Conservation (phyloP, 1,140 invertebrate species). For the Cecropterus lyciades region DNA sequence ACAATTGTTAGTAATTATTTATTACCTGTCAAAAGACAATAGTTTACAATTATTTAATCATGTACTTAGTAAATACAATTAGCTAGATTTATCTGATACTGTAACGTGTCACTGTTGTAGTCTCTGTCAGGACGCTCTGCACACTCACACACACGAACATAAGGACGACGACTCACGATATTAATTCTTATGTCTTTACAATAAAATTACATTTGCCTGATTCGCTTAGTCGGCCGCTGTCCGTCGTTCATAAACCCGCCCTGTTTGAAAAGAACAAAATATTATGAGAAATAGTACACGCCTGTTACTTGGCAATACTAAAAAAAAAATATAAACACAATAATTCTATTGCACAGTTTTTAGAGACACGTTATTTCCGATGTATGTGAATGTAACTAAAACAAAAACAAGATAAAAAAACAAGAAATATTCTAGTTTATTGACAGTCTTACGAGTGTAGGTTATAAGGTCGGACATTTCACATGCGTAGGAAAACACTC, state of each 20-base stretch:
- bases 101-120: slow-evolving; percentile 65
- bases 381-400: background rate
- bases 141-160: slow-evolving; percentile 65
- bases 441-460: too few species aligned
- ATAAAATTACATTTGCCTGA: slow-evolving; percentile 69
- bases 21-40: slow-evolving; percentile 81
- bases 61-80: slow-evolving; percentile 84
- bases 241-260: slow-evolving; percentile 80
- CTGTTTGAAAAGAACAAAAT: slow-evolving; percentile 41
- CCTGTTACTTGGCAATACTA: background rate
- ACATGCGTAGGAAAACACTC: background rate
- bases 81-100: slow-evolving; percentile 78
- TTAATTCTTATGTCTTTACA: slow-evolving; percentile 41
- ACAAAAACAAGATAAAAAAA: background rate
- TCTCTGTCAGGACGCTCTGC: slow-evolving; percentile 54
- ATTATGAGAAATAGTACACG: background rate
- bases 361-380: too few species aligned
- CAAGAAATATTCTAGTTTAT: too few species aligned
- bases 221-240: slow-evolving; percentile 77
- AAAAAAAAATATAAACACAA: background rate
- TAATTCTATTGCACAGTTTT: too few species aligned
- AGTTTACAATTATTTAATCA: slow-evolving; percentile 71
- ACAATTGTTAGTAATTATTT: slow-evolving; percentile 75
- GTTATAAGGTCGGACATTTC: background rate
- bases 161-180: slow-evolving; percentile 51